These are phyloP conservation scores for Venustaconcha ellipsiformis DNA, from an alignment of 1,140 invertebrate genomes.

Conservation along the genomic window DNA sequence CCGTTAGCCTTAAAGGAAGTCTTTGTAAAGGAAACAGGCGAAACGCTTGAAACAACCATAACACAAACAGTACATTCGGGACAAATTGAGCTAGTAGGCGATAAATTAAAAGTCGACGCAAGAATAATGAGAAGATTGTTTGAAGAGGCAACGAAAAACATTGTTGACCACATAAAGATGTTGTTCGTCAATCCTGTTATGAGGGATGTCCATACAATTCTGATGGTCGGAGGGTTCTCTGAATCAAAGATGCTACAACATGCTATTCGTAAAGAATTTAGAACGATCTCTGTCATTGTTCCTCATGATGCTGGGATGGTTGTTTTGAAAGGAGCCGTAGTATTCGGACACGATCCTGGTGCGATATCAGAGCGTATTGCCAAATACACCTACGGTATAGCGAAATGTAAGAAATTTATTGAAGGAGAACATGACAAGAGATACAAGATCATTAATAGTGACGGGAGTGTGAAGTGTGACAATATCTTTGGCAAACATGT, in stretches of 20 bases:
- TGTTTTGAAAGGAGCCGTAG: conserved; percentile 22
- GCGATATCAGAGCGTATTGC: conserved; percentile 3
- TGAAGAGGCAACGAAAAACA: background rate
- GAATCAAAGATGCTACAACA: conserved; percentile 9
- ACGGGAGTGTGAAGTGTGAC: conserved; percentile 11
- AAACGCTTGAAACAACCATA: background rate
- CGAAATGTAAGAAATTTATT: conserved; percentile 5
- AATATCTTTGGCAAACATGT: conserved; percentile 28
- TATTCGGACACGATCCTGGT: conserved; percentile 9
- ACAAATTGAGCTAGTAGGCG: background rate
- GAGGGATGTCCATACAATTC: background rate
- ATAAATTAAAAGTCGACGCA: conserved; percentile 8
- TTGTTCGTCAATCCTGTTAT: background rate
- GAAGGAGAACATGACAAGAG: conserved; percentile 13
- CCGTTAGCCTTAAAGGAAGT: background rate
- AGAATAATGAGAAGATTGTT: conserved; percentile 1
- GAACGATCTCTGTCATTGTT: background rate
- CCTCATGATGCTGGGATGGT: conserved; percentile 11
- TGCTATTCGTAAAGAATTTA: conserved; percentile 1
- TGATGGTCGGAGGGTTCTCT: conserved; percentile 21
- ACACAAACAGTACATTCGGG: background rate
- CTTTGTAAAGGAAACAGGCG: background rate
- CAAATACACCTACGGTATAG: background rate
- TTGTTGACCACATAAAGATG: conserved; percentile 1
- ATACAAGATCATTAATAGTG: conserved; percentile 13